Evolutionary conservation across 1,140 invertebrate species (phyloP).

Genomic region (Dolichoris vasculosae): DNA sequence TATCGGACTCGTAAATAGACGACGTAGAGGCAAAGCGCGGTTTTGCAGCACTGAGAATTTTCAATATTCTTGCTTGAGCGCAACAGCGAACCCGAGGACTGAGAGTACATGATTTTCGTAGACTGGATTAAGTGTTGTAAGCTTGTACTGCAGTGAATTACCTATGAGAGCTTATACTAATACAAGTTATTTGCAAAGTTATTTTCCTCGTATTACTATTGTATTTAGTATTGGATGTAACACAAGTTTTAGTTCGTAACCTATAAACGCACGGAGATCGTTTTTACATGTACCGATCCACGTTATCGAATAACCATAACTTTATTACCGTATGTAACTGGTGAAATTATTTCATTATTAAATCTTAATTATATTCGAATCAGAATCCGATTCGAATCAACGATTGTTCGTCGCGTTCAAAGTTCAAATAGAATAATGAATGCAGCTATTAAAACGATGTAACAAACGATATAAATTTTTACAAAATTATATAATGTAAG

Average conservation of each 20-base stretch:
- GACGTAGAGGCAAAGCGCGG: neutral
- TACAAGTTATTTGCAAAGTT: neutral
- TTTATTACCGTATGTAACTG: too few species aligned
- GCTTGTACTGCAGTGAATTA: conserved; percentile 18
- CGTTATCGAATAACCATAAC: too few species aligned
- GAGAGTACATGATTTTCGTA: neutral
- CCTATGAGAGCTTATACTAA: neutral
- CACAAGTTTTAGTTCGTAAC: neutral
- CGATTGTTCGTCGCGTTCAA: too few species aligned
- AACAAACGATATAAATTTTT: too few species aligned
- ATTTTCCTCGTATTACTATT: neutral
- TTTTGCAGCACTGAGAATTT: conserved; percentile 9
- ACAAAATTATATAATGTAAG: too few species aligned
- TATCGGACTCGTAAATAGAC: conserved; percentile 44
- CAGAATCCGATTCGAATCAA: too few species aligned
- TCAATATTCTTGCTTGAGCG: conserved; percentile 22
- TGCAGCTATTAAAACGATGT: too few species aligned
- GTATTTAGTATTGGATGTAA: neutral
- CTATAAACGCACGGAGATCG: neutral
- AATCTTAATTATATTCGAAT: too few species aligned
- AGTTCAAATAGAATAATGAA: too few species aligned
- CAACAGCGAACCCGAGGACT: neutral
- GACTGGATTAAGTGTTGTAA: neutral
- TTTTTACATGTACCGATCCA: neutral
- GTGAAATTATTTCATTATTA: too few species aligned